Evolutionary conservation across 2,113 vertebrate species (phyloP).

Genomic region (Apteryx owenii): DNA sequence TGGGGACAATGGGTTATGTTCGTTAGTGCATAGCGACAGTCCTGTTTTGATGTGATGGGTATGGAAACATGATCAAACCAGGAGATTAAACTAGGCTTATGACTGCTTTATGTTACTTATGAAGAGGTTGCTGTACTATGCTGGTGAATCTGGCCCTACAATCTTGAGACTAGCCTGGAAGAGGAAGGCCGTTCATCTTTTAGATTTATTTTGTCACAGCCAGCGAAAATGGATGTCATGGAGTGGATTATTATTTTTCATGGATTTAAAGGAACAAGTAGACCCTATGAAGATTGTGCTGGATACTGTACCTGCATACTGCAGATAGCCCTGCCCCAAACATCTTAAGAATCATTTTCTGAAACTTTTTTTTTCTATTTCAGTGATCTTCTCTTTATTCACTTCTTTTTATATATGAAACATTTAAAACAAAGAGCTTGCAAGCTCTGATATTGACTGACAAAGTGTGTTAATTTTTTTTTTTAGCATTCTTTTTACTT

Average conservation of each 20-base stretch:
- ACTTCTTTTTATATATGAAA: background rate
- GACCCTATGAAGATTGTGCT: background rate
- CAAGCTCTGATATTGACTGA: background rate
- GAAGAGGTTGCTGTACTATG: background rate
- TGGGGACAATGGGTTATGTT: background rate
- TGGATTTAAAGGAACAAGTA: background rate
- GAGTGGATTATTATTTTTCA: background rate
- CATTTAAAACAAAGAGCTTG: background rate
- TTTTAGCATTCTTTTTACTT: background rate
- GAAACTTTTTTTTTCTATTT: background rate
- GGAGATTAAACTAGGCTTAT: background rate
- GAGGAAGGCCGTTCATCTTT: background rate
- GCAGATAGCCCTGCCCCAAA: background rate
- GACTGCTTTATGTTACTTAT: background rate
- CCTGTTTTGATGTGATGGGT: background rate
- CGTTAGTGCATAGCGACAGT: background rate
- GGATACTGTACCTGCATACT: background rate
- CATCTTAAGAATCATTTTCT: background rate
- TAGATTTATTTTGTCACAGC: constrained; percentile 4
- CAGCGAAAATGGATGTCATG: background rate
- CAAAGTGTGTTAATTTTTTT: background rate
- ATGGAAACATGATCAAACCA: background rate
- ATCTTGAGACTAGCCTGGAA: background rate
- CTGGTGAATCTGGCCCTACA: background rate
- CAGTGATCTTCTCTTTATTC: background rate